Base-by-base conservation (phyloP, 1,140 invertebrate species). In the Coptotermes formosanus region DNA sequence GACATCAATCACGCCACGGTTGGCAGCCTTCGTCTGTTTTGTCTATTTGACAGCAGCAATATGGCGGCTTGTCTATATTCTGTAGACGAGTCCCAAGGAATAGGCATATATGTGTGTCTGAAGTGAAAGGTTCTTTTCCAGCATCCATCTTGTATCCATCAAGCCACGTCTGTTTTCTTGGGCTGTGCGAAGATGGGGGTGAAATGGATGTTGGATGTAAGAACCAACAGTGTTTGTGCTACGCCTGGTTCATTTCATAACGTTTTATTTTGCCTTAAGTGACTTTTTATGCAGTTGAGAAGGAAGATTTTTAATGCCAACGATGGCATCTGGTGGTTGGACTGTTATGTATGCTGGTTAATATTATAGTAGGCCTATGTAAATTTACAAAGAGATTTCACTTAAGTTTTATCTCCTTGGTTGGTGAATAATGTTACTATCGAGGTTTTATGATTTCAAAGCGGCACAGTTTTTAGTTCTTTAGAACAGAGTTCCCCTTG, bases 1-100 rank as follows among this genome's bases (percentile, higher is more conserved):
- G 25, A 75, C 64, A 75, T 75, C 64, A 75, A 75, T 75, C 64
- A 75, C 64, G 64, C 64, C 64, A 75, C 64, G 64, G 64, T 75
- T 75, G 64, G 64, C 64, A 75, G 64, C 64, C 64, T 30, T 75
- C 64, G 64, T 75, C 64, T 75, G 64, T 75, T 75, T 75, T 75
- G 64, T 75, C 64, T 75, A 75, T 75, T 75, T 75, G 64, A 75
- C 64, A 75, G 64, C 64, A 75, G 64, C 64, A 75, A 75, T 75
- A 75, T 75, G 64, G 64, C 64, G 64, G 64, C n/a, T 30, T 75
- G 64, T 75, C 64, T 75, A 75, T 75, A 75, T 75, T 75, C 64
- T 30, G 25, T 75, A 30, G 12, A 23, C 30, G 64, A 25, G 25
- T 75, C 64, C 14, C n/a, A 75, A 16, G 64, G n/a, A 75, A 75